Conservation (phyloP, 2,797 vertebrate genomes). For the Chloroceryle inda region DNA sequence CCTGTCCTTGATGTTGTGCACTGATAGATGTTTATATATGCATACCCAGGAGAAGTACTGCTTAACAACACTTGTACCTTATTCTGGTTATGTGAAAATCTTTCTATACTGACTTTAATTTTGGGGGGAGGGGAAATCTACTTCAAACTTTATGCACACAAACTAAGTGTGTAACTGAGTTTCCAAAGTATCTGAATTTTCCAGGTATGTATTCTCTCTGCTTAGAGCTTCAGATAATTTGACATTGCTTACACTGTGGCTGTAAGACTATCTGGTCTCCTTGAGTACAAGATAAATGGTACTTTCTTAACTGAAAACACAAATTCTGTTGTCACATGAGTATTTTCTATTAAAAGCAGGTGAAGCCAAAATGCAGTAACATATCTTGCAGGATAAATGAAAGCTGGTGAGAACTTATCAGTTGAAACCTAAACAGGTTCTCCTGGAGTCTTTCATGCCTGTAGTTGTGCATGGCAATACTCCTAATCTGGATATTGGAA, state of each 20-base stretch:
- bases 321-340: neutral
- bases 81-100: neutral
- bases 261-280: neutral
- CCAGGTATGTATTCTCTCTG: slow-evolving; percentile 37
- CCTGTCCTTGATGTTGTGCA: neutral
- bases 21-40: neutral
- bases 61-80: neutral
- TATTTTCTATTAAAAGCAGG: neutral
- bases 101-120: neutral
- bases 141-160: neutral
- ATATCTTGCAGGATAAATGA: neutral
- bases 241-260: neutral
- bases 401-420: neutral
- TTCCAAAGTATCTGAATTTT: neutral
- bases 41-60: neutral
- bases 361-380: neutral
- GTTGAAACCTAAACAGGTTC: neutral
- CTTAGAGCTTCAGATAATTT: neutral
- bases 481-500: neutral
- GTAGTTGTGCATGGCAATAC: neutral
- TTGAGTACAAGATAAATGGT: neutral
- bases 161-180: neutral
- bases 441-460: neutral
- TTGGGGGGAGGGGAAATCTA: neutral
- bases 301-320: neutral